Evolutionary conservation across 2,888 invertebrate genomes (phyloP), one percentile per base, ranked within the genome.

Genomic region (Hedychridium roseum): DNA sequence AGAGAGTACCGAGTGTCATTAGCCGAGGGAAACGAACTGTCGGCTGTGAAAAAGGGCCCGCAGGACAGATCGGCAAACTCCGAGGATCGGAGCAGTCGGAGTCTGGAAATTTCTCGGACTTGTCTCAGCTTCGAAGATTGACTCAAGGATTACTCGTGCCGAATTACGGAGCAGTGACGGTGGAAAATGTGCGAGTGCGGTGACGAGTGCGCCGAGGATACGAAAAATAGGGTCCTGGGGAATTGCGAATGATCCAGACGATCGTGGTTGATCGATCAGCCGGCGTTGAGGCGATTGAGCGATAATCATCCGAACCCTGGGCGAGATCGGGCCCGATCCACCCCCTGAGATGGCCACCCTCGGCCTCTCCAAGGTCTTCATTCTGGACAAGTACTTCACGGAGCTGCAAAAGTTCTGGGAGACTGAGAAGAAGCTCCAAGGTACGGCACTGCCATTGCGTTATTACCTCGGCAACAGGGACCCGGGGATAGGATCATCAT

Each of bases 391-490:
- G 82, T 95, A 95, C 83, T 95, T 95, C 83, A 94, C 93, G 67
- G 95, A 95, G 83, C 85, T 96, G 81, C 94, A 94, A 81, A 95
- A 95, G 84, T 93, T 94, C 84, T 93, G 94, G 92, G 94, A 94
- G 83, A 93, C 94, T 57, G 96, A 96, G 82, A 94, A 94, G 84
- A 94, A 94, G 83, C 85, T 94, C 77, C 92, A 93, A 89, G 96
- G 96, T 94, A 88, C 86, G 50, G 27, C 14, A 20, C 31, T 35
- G 32, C 7, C 9, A 23, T 23, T 23, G 23, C 9, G 9, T 23
- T 23, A n/a, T n/a, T n/a, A n/a, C n/a, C n/a, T n/a, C n/a, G n/a
- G n/a, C n/a, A n/a, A n/a, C n/a, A n/a, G n/a, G n/a, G n/a, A n/a
- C n/a, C n/a, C n/a, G n/a, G n/a, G n/a, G n/a, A 23, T 23, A 6